Evolutionary conservation across 2,113 vertebrate genomes (phyloP), one percentile per base, ranked within the genome.

Genomic region (Pteruthius melanotis): DNA sequence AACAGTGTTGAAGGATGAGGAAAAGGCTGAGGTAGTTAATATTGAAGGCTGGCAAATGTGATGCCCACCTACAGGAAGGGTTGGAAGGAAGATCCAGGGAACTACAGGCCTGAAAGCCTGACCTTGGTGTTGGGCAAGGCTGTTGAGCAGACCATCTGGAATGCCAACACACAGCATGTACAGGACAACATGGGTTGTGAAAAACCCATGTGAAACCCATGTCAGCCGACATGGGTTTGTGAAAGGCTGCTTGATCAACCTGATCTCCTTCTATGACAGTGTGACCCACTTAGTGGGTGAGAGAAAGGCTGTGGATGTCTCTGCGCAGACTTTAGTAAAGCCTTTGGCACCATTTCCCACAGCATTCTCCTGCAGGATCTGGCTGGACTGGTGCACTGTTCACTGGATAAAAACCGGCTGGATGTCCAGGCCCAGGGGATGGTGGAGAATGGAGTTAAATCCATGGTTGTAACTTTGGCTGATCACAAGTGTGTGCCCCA

Each of bases 341-440:
- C 7, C 23, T 64, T 57, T 64, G 23, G 14, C 39, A 40, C 5
- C 14, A 7, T 40, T 72, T 39, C 17, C 39, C 21, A 35, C 26
- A 60, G 15, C 26, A 60, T 35, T 40, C 17, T 47, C 30, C 66
- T 20, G 39, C 44, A 85, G n/a, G 60, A 28, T 16, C n/a, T 65
- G 39, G 3, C 23, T 72, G 18, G 8, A 16, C n/a, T 11, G 22
- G 30, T 53, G 39, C 31, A 17, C 0, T 47, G 17, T 18, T 60
- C 53, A 11, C 24, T 74, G 45, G 30, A 45, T 33, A 31, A 74
- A 60, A 47, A 11, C 12, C 27, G n/a, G 4, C 17, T 47, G 81
- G 19, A 47, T 13, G 9, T 15, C 2, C 0, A 0, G 7, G n/a
- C 20, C 15, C 12, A 23, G 35, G 23, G 26, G 3, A 33, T 9